Evolutionary conservation across 2,888 invertebrate genomes (phyloP).

Genomic region (Stratiomys singularior): DNA sequence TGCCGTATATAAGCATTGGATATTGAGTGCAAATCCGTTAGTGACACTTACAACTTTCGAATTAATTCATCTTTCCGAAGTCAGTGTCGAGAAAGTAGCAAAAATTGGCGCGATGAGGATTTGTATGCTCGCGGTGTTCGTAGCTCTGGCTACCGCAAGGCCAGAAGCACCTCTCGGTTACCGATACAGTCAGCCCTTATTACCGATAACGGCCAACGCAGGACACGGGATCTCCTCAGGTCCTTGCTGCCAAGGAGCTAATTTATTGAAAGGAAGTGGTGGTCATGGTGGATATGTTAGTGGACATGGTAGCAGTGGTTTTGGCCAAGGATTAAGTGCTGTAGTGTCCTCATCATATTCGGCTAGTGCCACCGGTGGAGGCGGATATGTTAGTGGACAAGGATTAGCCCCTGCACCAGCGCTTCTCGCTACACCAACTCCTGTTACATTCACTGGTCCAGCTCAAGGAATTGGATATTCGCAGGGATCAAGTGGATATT

Average conservation of each 20-base stretch:
- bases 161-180: constrained; percentile 70
- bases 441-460: constrained; percentile 7
- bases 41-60: constrained; percentile 41
- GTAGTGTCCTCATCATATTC: constrained; percentile 65
- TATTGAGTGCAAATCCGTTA: constrained; percentile 37
- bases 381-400: constrained; percentile 48
- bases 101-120: constrained; percentile 44
- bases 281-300: constrained; percentile 50
- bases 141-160: constrained; percentile 70
- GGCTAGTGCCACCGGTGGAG: constrained; percentile 57
- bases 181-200: constrained; percentile 67
- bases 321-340: constrained; percentile 33
- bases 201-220: constrained; percentile 32
- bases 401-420: constrained; percentile 12
- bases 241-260: constrained; percentile 55
- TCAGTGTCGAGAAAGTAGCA: constrained; percentile 6
- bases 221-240: constrained; percentile 27
- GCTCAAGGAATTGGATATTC: constrained; percentile 24
- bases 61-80: constrained; percentile 37
- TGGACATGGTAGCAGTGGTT: constrained; percentile 61
- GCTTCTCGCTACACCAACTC: constrained; percentile 5
- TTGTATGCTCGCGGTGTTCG: constrained; percentile 52
- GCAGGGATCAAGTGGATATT: constrained; percentile 25
- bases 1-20: constrained; percentile 37
- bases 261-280: constrained; percentile 23